These are phyloP conservation scores for Drosophila seguyi DNA, from an alignment of 1,140 invertebrate genomes.

Conservation along the genomic window DNA sequence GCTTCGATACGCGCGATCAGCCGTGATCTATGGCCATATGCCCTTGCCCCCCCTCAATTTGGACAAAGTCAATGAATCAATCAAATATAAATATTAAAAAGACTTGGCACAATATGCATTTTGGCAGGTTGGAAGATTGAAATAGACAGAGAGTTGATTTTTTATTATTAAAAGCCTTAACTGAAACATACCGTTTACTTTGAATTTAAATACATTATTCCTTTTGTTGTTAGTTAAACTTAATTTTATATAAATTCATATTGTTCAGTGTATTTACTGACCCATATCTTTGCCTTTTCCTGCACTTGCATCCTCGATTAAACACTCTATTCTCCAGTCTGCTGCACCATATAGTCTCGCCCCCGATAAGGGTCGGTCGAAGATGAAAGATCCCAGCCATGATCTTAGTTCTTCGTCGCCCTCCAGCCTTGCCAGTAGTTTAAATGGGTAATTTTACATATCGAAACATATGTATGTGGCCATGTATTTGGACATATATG, in stretches of 20 bases:
- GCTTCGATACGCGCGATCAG: slow-evolving; percentile 36
- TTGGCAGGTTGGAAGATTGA: background rate
- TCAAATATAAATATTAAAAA: background rate
- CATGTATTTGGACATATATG: background rate
- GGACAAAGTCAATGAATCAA: background rate
- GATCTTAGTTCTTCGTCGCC: background rate
- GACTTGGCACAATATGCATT: background rate
- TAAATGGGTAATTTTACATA: slow-evolving; percentile 12
- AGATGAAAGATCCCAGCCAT: slow-evolving; percentile 27
- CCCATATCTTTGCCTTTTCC: slow-evolving; percentile 9
- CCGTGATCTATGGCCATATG: slow-evolving; percentile 47
- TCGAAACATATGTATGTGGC: slow-evolving; percentile 9
- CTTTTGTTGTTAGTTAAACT: too few species aligned
- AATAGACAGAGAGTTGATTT: background rate
- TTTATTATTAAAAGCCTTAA: background rate
- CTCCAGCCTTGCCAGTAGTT: background rate
- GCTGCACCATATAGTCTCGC: background rate
- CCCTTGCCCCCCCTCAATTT: slow-evolving; percentile 26
- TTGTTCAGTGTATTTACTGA: slow-evolving; percentile 12
- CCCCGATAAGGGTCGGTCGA: slow-evolving; percentile 22
- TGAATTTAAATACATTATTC: too few species aligned
- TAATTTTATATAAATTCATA: too few species aligned
- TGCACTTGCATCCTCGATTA: background rate
- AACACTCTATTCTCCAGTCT: background rate
- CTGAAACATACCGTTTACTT: too few species aligned